A percentile compares a stretch with the other conserved stretches of the same genome.
Conservation (phyloP, 2,888 invertebrate species). For the Tinea pellionella region DNA sequence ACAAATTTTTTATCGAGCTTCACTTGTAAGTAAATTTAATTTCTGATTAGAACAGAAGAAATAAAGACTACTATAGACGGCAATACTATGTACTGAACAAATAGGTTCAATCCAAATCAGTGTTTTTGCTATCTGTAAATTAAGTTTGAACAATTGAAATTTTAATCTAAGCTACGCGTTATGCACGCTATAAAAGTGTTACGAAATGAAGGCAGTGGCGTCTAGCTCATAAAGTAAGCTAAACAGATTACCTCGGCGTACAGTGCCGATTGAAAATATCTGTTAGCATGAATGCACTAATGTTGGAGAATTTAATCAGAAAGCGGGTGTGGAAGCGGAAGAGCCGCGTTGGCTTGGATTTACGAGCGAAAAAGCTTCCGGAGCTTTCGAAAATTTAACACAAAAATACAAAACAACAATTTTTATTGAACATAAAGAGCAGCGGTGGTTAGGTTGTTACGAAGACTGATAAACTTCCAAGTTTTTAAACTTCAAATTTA, state of each 20-base stretch:
- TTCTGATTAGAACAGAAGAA: too few species aligned
- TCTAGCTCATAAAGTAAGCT: slow-evolving; percentile 4
- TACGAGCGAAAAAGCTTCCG: slow-evolving; percentile 48
- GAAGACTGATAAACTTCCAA: not conserved
- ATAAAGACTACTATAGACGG: too few species aligned
- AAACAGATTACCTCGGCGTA: slow-evolving; percentile 6
- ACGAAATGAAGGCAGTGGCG: not conserved
- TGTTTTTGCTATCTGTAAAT: too few species aligned
- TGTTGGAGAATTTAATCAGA: slow-evolving; percentile 48
- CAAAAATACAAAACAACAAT: slow-evolving; percentile 14
- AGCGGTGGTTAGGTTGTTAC: not conserved
- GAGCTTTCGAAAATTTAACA: slow-evolving; percentile 28
- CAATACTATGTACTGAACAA: too few species aligned
- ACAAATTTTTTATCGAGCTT: too few species aligned
- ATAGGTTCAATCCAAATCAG: too few species aligned
- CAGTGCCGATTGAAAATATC: slow-evolving; percentile 36
- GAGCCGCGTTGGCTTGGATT: slow-evolving; percentile 36
- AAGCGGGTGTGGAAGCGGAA: slow-evolving; percentile 32
- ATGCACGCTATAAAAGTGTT: not conserved
- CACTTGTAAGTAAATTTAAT: too few species aligned
- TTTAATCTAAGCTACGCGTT: not conserved
- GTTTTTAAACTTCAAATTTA: not conserved
- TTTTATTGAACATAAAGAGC: slow-evolving; percentile 8
- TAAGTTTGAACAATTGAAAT: not conserved
- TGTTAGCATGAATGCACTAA: slow-evolving; percentile 44